These are phyloP conservation scores for Tympanoctomys barrerae DNA, from an alignment of 2,797 vertebrate genomes.

Conservation along the genomic window DNA sequence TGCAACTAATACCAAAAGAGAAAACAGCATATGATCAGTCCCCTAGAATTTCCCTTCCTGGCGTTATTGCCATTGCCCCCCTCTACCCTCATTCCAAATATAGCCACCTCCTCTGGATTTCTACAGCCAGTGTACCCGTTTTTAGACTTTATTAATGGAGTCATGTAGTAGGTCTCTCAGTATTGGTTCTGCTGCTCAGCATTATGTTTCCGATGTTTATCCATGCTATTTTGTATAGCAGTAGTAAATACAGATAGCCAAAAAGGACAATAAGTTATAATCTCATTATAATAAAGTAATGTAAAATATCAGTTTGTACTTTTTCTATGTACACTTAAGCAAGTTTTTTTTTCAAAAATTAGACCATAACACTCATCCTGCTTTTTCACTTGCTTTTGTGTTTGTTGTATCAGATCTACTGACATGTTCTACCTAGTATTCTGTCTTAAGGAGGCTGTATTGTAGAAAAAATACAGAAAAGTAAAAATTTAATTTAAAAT, in stretches of 20 bases:
- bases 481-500: neutral
- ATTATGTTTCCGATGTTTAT: constrained; percentile 44
- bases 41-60: neutral
- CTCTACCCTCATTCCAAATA: neutral
- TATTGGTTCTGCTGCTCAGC: neutral
- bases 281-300: neutral
- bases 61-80: neutral
- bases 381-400: constrained; percentile 32
- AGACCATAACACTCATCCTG: neutral
- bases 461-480: constrained; percentile 43
- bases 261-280: constrained; percentile 48
- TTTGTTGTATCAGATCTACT: constrained; percentile 11
- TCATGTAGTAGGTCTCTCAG: neutral
- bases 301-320: constrained; percentile 54
- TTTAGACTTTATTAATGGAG: constrained; percentile 34
- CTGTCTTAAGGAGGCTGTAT: constrained; percentile 1
- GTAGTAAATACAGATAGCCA: constrained; percentile 45
- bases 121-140: neutral
- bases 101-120: neutral
- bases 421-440: constrained; percentile 10
- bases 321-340: constrained; percentile 5
- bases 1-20: constrained; percentile 6
- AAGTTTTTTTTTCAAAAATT: neutral
- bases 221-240: constrained; percentile 4
- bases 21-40: neutral